phyloP scores from a whole-genome alignment of 2,797 vertebrate genomes.

The Linurgus olivaceus region DNA sequence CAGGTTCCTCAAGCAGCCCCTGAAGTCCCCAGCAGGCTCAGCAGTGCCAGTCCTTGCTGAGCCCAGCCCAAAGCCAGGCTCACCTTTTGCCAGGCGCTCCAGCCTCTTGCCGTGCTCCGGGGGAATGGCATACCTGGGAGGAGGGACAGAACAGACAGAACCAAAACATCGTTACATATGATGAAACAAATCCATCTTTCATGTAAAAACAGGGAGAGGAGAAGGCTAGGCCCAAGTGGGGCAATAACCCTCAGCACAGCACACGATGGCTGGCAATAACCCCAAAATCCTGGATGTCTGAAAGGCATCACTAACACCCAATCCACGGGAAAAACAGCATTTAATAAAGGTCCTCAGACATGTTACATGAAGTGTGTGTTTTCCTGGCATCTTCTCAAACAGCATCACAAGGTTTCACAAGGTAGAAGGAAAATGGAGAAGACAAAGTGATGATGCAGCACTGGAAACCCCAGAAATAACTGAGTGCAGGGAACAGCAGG shows the following conservation, averaged over 20 bases:
- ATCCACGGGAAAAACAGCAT: rapidly evolving
- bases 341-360: rapidly evolving
- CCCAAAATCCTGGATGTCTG: rapidly evolving
- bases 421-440: neutral
- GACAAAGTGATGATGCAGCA: neutral
- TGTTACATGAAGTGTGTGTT: too few relatives aligned
- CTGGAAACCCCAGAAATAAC: neutral
- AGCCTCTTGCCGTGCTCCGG: slow-evolving; percentile 82
- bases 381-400: neutral
- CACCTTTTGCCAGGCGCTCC: slow-evolving; percentile 83
- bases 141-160: neutral
- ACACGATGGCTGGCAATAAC: rapidly evolving
- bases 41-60: neutral
- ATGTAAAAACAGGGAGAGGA: rapidly evolving
- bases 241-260: neutral
- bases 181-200: rapidly evolving
- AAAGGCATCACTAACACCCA: neutral
- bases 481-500: neutral
- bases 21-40: neutral
- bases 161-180: rapidly evolving
- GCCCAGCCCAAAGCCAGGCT: neutral
- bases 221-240: rapidly evolving
- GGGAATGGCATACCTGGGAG: slow-evolving; percentile 80
- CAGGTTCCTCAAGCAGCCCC: neutral
- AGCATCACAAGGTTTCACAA: neutral